Base-by-base conservation (phyloP, 2,888 invertebrate species). In the Doris montereyensis region DNA sequence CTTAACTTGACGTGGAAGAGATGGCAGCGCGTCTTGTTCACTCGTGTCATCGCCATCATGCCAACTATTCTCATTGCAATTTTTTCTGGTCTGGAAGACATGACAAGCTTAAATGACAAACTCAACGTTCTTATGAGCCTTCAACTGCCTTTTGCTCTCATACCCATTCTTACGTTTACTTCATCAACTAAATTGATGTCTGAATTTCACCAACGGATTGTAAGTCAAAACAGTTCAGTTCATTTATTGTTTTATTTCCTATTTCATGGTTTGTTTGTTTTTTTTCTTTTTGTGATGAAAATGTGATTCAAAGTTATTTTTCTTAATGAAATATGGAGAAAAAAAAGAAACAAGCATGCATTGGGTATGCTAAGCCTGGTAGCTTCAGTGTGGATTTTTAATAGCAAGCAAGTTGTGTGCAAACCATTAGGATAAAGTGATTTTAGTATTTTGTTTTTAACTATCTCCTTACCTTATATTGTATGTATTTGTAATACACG, bases 141-240 rank as follows among this genome's bases (percentile, higher is more conserved):
- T 30, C 96, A 96, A 90, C 92, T 97, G 82, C 97, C 97, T 0
- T 97, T 97, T 89, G 97, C 97, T 0, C 94, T 95, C 2, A 93
- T 97, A 81, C 97, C 97, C 5, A 95, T 95, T 0, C 94, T 97
- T 79, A 96, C 96, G 0, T 96, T 97, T 88, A 96, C 96, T 0
- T 95, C 95, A 77, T 95, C 95, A 84, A 91, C 92, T 1, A 92
- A 93, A 71, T 94, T 97, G 67, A 97, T 97, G 97, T 95, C 95
- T 57, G 94, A 95, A 86, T 97, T 96, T 91, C 94, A 93, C 52
- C 1, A 71, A 71, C 1, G 71, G 71, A 17, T 21, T 32, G 71
- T 71, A 10, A 24, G 67, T 67, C 0, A n/a, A 26, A 0, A 13
- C 0, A 10, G 1, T 65, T 13, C n/a, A n/a, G n/a, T n/a, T n/a